A percentile compares a stretch with the other conserved stretches of the same genome.
Conservation (phyloP, 2,797 vertebrate genomes). For the Periparus ater region DNA sequence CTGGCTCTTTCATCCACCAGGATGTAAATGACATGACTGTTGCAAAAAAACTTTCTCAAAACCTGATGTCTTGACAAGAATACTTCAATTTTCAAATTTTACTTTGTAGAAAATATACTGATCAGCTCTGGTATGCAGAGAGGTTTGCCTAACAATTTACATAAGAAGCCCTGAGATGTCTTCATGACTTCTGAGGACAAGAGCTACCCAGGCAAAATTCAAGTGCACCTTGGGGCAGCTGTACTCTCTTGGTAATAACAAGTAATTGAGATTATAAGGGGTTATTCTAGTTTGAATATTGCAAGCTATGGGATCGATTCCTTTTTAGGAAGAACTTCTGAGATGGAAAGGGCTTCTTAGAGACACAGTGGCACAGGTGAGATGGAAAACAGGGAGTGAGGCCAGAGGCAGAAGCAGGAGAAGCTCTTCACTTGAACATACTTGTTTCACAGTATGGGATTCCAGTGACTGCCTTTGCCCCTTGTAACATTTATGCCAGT, state of each 20-base stretch:
- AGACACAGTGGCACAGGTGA: neutral
- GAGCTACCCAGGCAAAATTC: neutral
- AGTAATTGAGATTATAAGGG: neutral
- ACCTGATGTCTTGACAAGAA: neutral
- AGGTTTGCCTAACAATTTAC: slow-evolving; percentile 2
- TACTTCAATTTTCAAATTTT: neutral
- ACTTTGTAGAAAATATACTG: neutral
- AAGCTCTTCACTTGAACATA: neutral
- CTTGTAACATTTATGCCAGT: neutral
- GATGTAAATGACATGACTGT: neutral
- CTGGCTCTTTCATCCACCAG: neutral
- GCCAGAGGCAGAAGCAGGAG: neutral
- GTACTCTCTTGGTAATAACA: neutral
- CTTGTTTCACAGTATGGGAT: neutral
- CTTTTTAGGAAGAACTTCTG: neutral
- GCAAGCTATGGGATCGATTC: neutral
- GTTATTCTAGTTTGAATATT: neutral
- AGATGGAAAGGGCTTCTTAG: neutral
- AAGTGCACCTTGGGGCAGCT: neutral
- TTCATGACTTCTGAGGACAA: accelerated
- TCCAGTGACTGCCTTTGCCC: neutral
- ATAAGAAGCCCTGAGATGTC: neutral
- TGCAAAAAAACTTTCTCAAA: slow-evolving; percentile 23
- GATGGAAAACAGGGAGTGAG: neutral
- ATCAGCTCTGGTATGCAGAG: neutral